Evolutionary conservation across 2,113 vertebrate species (phyloP).

Genomic region (Odocoileus hemionus): DNA sequence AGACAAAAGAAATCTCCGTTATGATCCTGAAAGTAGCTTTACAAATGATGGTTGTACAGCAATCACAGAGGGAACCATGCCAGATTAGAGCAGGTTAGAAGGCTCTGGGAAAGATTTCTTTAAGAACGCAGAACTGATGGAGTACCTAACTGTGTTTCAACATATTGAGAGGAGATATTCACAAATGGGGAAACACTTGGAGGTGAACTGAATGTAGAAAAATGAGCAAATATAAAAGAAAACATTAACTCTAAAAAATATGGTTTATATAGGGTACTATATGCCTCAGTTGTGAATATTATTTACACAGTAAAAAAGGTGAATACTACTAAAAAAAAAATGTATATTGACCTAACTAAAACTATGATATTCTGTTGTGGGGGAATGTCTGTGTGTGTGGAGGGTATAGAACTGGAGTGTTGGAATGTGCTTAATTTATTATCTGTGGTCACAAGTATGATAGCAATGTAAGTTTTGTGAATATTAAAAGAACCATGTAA

Average conservation of each 20-base stretch:
- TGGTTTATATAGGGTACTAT: background rate
- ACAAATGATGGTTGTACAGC: background rate
- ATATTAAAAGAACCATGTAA: background rate
- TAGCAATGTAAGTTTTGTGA: background rate
- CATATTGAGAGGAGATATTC: background rate
- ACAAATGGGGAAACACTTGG: background rate
- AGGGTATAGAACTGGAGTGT: background rate
- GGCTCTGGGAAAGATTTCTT: background rate
- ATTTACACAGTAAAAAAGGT: conserved; percentile 23
- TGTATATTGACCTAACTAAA: background rate
- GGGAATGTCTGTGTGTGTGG: background rate
- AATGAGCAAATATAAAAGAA: background rate
- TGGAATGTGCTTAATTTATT: background rate
- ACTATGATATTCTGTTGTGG: background rate
- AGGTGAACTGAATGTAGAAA: background rate
- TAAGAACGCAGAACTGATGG: background rate
- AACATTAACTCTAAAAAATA: background rate
- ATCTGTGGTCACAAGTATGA: background rate
- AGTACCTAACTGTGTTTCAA: background rate
- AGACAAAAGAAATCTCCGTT: background rate
- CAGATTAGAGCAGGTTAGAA: background rate
- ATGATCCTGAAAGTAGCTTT: background rate
- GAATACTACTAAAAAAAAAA: background rate
- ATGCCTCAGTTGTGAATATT: background rate
- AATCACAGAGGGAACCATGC: background rate